Conservation (phyloP, 2,797 vertebrate genomes). For the Phalanger gymnotis region DNA sequence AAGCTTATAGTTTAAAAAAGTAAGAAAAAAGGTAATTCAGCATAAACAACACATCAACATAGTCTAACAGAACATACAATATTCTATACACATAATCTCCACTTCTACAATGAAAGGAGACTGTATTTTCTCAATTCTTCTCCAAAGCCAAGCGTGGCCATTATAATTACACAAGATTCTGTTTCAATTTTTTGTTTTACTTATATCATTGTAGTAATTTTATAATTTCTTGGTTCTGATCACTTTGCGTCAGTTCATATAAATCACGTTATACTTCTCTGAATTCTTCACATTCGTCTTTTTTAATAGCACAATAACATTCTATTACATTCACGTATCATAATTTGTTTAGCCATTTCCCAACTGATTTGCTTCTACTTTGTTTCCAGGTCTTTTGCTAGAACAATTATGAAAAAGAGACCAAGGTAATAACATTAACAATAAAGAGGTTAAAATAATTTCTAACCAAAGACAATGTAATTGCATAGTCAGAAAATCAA, state of each 20-base stretch:
- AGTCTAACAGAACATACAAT: background rate
- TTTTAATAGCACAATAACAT: background rate
- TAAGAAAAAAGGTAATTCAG: background rate
- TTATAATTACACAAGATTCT: background rate
- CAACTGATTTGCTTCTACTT: background rate
- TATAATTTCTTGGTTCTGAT: background rate
- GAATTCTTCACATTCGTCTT: background rate
- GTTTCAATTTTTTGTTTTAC: background rate
- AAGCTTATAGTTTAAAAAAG: background rate
- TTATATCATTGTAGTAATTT: background rate
- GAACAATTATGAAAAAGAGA: background rate
- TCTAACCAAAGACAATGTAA: background rate
- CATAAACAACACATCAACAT: background rate
- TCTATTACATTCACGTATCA: background rate
- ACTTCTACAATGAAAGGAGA: background rate
- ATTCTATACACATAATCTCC: background rate
- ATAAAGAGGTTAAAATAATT: background rate
- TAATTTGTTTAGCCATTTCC: background rate
- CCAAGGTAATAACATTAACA: background rate
- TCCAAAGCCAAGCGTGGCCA: background rate
- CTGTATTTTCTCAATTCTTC: background rate
- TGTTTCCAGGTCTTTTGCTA: background rate
- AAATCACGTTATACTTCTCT: background rate
- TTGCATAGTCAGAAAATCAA: background rate
- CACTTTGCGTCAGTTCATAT: background rate